Evolutionary conservation across 2,888 invertebrate genomes (phyloP), one percentile per base, ranked within the genome.

Genomic region (Limenitis camilla): DNA sequence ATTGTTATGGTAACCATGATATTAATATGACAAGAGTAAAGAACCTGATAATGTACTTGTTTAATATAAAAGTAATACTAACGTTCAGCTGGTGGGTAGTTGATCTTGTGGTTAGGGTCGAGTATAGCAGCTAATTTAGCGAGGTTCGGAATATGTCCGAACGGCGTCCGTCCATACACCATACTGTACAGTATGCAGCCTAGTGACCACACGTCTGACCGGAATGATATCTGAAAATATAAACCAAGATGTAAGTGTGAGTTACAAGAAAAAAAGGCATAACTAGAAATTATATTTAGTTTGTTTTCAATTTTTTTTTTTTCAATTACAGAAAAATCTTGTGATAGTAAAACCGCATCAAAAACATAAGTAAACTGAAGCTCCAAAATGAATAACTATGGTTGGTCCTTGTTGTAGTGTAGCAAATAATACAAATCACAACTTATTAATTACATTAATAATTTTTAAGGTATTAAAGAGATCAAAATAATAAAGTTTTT

Each of bases 161-260:
- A 99, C 0, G 99, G 99, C 1, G 97, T 96, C 65, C 90, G 90
- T 0, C 95, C 94, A 77, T 97, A 98, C 38, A 97, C 91, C 80
- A 99, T 88, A 76, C 95, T 92, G 86, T 98, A 99, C 57, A 99
- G 89, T 69, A 99, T 99, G 76, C 98, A 98, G 27, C 99, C 99
- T 61, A 99, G 88, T 0, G 98, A 97, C 99, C 99, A 99, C 47
- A 99, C 96, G 80, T 99, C 98, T 40, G 97, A 95, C 71, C 95
- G 96, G 61, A 92, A 94, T 58, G 94, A 94, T 62, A 97, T 93
- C 96, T 96, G 66, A 39, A 74, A 73, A 43, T 4, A 46, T 39
- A 28, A 19, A 10, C 40, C 6, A 46, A 2, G 31, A 28, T n/a
- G 27, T 9, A 5, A 19, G 19, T 19, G 19, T 19, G 19, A 19